phyloP scores from a whole-genome alignment of 1,140 invertebrate genomes.

The Ceratosolen fusciceps region DNA sequence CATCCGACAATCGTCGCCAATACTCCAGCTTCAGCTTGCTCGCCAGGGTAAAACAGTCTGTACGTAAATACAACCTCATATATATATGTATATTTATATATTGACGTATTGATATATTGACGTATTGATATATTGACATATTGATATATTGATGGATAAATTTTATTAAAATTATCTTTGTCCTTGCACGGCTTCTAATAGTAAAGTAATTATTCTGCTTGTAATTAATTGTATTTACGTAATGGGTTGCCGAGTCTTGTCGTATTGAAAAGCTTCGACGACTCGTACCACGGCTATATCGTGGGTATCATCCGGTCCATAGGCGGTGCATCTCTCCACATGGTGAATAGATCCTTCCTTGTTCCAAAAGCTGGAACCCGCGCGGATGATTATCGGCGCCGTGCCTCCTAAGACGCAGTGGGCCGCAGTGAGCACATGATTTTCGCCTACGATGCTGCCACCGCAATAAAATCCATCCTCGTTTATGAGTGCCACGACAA shows the following conservation, averaged over 20 bases:
- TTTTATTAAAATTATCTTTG: too few relatives aligned
- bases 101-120: too few relatives aligned
- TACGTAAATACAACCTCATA: too few relatives aligned
- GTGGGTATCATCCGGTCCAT: not conserved
- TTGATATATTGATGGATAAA: too few relatives aligned
- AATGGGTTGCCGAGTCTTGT: not conserved
- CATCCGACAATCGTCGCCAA: not conserved
- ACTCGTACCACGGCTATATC: not conserved
- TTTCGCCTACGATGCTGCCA: not conserved
- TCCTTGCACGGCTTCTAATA: too few relatives aligned
- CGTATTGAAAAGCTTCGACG: not conserved
- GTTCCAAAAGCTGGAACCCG: not conserved
- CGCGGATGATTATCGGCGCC: not conserved
- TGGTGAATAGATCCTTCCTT: not conserved
- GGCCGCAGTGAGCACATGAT: not conserved
- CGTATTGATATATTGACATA: too few relatives aligned
- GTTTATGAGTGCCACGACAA: not conserved
- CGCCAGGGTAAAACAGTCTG: not conserved
- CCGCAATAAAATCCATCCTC: not conserved
- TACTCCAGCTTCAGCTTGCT: not conserved
- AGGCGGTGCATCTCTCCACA: not conserved
- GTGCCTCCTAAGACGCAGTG: not conserved
- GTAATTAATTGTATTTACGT: conserved; percentile 50
- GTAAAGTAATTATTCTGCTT: too few relatives aligned
- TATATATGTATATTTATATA: too few relatives aligned